Percentiles rank a stretch among this genome's conserved stretches.
Evolutionary conservation across 2,888 invertebrate species (phyloP).

Genomic region (Drosophila anceps): DNA sequence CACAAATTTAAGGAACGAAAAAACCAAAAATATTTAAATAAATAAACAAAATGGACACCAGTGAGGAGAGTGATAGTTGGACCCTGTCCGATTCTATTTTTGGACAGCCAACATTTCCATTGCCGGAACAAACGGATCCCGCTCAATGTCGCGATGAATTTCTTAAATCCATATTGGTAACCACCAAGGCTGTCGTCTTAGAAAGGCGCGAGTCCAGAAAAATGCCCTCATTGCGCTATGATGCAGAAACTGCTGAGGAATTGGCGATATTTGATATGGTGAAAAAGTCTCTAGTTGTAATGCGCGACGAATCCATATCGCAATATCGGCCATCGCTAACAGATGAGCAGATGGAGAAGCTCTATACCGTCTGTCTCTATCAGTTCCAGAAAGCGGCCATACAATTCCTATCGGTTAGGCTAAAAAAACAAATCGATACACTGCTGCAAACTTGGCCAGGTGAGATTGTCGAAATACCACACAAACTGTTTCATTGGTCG

Average conservation of each 20-base stretch:
- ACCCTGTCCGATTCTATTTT: not conserved
- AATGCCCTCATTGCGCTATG: rapidly evolving
- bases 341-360: not conserved
- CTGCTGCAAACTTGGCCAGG: constrained; percentile 46
- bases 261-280: constrained; percentile 28
- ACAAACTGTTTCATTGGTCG: constrained; percentile 60
- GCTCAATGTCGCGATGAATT: constrained; percentile 38
- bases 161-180: constrained; percentile 17
- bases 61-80: not conserved
- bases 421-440: constrained; percentile 39
- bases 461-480: constrained; percentile 25
- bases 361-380: not conserved
- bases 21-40: not conserved
- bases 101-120: not conserved
- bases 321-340: constrained; percentile 14
- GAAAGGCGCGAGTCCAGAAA: rapidly evolving
- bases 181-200: not conserved
- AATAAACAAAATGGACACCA: not conserved
- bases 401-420: constrained; percentile 42
- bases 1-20: not conserved
- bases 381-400: constrained; percentile 49
- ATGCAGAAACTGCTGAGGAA: constrained; percentile 15
- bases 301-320: too few species aligned
- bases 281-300: rapidly evolving
- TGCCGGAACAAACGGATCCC: not conserved